Evolutionary conservation across 2,888 invertebrate genomes (phyloP).

Genomic region (Rhagophthalmus giganteus): DNA sequence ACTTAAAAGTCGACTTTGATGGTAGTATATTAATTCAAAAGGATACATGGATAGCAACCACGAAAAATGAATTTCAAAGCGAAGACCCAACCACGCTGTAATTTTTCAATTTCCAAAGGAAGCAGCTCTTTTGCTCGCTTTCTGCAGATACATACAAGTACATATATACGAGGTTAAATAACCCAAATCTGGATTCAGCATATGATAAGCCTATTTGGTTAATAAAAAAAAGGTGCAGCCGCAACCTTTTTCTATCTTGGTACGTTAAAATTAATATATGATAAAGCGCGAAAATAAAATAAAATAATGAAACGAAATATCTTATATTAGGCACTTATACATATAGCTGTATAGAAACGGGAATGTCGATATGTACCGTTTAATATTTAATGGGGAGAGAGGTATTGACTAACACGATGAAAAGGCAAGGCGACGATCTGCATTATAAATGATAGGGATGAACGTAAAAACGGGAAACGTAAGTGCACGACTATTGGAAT

Average conservation of each 20-base stretch:
- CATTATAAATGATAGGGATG: constrained; percentile 21
- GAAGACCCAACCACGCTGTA: too few relatives aligned
- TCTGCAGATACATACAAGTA: background rate
- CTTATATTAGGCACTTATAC: too few relatives aligned
- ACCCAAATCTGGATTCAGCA: background rate
- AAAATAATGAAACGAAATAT: background rate
- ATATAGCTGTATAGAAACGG: too few relatives aligned
- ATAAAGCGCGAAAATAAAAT: background rate
- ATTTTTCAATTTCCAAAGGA: too few relatives aligned
- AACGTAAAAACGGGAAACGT: constrained; percentile 7
- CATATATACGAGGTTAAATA: background rate
- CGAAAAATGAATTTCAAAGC: too few relatives aligned
- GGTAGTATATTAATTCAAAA: too few relatives aligned
- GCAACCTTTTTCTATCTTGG: background rate
- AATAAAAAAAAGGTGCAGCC: too few relatives aligned
- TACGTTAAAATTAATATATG: background rate
- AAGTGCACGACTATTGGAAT: too few relatives aligned
- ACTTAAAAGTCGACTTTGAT: too few relatives aligned
- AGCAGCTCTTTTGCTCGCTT: too few relatives aligned
- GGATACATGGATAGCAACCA: too few relatives aligned
- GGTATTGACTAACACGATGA: constrained; percentile 22
- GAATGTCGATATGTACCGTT: constrained; percentile 22
- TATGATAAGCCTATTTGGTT: background rate
- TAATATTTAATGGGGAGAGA: constrained; percentile 24
- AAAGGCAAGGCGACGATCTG: constrained; percentile 18